Evolutionary conservation across 2,797 vertebrate genomes (phyloP).

Genomic region (Anas capensis): DNA sequence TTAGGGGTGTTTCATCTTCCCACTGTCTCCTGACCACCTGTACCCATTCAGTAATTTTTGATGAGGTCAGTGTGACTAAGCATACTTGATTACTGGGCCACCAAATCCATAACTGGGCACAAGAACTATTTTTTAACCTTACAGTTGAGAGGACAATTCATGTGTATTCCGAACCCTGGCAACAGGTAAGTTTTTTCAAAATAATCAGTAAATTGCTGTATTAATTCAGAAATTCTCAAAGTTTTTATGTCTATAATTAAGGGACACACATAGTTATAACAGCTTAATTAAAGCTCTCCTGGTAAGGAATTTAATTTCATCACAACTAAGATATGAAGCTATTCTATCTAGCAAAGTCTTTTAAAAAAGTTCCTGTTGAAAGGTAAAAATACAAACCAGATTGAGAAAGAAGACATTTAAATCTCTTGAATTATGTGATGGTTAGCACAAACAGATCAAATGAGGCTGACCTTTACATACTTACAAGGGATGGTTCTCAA

Average conservation of each 20-base stretch:
- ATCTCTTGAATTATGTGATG: not conserved
- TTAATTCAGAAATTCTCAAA: not conserved
- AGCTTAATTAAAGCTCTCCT: conserved; percentile 24
- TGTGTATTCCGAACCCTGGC: not conserved
- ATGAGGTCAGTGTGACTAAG: not conserved
- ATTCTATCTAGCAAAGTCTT: not conserved
- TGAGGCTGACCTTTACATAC: conserved; percentile 74
- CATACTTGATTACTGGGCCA: not conserved
- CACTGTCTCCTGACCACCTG: not conserved
- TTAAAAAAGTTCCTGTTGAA: not conserved
- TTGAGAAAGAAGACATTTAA: not conserved
- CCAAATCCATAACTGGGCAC: not conserved
- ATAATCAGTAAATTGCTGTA: not conserved
- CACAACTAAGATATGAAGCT: not conserved
- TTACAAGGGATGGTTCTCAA: conserved; percentile 98
- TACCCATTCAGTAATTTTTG: not conserved
- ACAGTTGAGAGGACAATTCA: not conserved
- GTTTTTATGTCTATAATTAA: not conserved
- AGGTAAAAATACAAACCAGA: not conserved
- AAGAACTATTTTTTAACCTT: not conserved
- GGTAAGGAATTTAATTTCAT: not conserved
- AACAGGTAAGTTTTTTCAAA: not conserved
- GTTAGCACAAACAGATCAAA: conserved; percentile 5
- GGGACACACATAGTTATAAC: not conserved
- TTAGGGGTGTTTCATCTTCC: not conserved